Evolutionary conservation across 2,113 vertebrate species (phyloP).

Genomic region (Sceloporus tristichus): DNA sequence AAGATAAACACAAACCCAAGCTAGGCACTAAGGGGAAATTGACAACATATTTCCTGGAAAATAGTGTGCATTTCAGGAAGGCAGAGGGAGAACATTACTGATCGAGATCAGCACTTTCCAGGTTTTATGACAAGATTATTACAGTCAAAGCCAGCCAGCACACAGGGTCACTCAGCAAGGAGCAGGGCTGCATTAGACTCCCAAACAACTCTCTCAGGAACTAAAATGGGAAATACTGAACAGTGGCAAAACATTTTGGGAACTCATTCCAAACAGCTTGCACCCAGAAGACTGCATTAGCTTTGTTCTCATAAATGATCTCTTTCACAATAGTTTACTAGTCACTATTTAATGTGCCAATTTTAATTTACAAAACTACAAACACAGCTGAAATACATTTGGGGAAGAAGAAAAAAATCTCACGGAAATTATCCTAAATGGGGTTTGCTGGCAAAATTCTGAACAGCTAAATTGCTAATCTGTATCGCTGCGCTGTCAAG

Average conservation of each 20-base stretch:
- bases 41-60: conserved; percentile 3
- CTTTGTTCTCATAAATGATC: conserved; percentile 7
- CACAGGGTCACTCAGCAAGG: not conserved
- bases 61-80: not conserved
- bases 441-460: not conserved
- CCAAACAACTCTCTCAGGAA: not conserved
- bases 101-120: not conserved
- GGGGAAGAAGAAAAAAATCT: not conserved
- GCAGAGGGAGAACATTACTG: not conserved
- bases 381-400: not conserved
- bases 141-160: not conserved
- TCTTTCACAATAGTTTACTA: not conserved
- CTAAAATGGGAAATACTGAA: conserved; percentile 3
- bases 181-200: not conserved
- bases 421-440: not conserved
- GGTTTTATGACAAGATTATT: not conserved
- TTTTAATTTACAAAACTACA: not conserved
- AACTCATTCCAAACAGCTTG: not conserved
- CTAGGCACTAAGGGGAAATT: not conserved
- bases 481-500: not conserved
- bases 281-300: not conserved
- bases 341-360: not conserved
- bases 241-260: not conserved
- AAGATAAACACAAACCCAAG: not conserved
- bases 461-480: not conserved